These are phyloP conservation scores for Xanthorhoe spadicearia DNA, from an alignment of 2,888 invertebrate species.

Conservation along the genomic window DNA sequence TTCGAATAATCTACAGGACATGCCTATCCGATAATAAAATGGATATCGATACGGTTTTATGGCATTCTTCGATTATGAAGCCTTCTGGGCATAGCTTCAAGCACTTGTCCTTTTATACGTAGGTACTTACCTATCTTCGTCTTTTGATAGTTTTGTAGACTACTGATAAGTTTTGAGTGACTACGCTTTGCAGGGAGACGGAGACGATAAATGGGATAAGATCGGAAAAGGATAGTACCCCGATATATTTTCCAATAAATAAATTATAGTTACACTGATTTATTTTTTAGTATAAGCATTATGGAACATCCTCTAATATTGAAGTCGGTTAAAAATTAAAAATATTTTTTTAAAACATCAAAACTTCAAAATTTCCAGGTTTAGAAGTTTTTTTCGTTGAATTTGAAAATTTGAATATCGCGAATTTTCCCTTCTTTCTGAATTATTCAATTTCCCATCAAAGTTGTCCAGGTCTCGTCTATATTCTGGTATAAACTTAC, in stretches of 20 bases:
- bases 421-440: not conserved
- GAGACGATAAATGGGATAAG: not conserved
- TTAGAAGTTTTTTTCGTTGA: not conserved
- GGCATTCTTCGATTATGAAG: not conserved
- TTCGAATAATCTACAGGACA: not conserved
- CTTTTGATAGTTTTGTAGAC: not conserved
- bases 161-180: not conserved
- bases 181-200: not conserved
- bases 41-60: not conserved
- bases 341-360: too few species aligned
- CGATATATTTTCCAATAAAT: too few species aligned
- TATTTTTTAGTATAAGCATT: too few species aligned
- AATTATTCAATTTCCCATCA: slow-evolving; percentile 8
- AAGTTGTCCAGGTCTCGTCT: slow-evolving; percentile 10
- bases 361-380: too few species aligned
- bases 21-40: not conserved
- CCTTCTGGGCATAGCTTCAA: too few species aligned
- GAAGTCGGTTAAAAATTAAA: too few species aligned
- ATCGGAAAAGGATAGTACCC: too few species aligned
- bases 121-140: not conserved
- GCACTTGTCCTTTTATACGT: not conserved
- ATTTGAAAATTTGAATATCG: not conserved
- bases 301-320: too few species aligned
- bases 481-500: slow-evolving; percentile 7
- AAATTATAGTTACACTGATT: too few species aligned